phyloP scores from a whole-genome alignment of 2,797 vertebrate species.

The Balearica regulorum region DNA sequence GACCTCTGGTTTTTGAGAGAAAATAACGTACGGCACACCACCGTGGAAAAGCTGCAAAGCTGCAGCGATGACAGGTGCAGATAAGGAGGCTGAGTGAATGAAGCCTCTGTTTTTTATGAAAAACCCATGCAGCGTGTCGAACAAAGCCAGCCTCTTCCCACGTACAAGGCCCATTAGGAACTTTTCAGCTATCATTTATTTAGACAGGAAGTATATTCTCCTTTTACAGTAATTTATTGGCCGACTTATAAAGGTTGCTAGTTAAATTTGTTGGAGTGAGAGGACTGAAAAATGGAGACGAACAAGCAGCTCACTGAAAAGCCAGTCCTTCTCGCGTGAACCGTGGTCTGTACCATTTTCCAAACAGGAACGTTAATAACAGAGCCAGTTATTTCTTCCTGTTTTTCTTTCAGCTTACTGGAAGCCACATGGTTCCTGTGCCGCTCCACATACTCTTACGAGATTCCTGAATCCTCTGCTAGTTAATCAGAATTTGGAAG shows the following conservation, averaged over 20 bases:
- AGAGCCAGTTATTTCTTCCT: neutral
- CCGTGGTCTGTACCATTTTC: neutral
- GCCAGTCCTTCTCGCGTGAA: neutral
- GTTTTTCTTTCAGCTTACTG: neutral
- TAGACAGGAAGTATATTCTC: constrained; percentile 51
- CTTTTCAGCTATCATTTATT: constrained; percentile 19
- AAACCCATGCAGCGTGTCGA: neutral
- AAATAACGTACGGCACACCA: neutral
- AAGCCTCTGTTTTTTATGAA: neutral
- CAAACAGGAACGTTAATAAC: neutral
- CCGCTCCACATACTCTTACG: neutral
- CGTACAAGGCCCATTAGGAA: neutral
- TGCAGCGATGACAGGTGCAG: neutral
- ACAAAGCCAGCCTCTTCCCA: constrained; percentile 45
- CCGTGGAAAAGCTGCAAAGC: neutral
- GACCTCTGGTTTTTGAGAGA: neutral
- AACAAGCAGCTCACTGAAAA: constrained; percentile 38
- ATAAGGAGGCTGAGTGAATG: constrained; percentile 14
- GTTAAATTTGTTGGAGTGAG: constrained; percentile 31
- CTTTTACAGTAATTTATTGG: constrained; percentile 45
- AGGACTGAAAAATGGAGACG: neutral
- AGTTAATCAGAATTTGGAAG: neutral
- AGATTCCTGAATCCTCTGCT: neutral
- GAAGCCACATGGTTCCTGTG: neutral
- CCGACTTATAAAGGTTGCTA: constrained; percentile 10